A percentile compares a stretch with the other conserved stretches of the same genome.
Evolutionary conservation across 1,140 invertebrate genomes (phyloP).

Genomic region (Leptoteleia sp.): DNA sequence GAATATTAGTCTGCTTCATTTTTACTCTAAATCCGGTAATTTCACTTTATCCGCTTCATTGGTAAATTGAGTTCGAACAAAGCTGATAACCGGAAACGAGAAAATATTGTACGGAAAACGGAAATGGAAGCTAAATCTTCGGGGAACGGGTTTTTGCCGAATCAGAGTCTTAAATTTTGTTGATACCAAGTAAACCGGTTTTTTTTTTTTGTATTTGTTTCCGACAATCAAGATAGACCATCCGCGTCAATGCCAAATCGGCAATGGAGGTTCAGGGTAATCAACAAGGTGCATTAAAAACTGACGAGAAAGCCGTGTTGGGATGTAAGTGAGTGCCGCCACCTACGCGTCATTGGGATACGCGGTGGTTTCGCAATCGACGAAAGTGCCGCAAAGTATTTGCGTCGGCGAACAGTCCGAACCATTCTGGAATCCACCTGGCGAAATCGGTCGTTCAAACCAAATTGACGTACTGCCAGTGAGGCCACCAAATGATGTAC

Average conservation of each 20-base stretch:
- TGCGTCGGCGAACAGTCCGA: constrained; percentile 73
- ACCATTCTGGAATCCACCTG: constrained; percentile 64
- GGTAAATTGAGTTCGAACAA: too few relatives aligned
- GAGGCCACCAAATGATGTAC: too few relatives aligned
- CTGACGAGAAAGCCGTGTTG: background rate
- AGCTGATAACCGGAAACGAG: too few relatives aligned
- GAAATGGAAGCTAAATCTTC: constrained; percentile 12
- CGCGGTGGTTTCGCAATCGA: constrained; percentile 61
- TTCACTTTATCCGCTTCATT: too few relatives aligned
- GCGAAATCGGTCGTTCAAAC: too few relatives aligned
- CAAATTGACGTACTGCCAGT: too few relatives aligned
- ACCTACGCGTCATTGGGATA: constrained; percentile 50
- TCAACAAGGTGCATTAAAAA: background rate
- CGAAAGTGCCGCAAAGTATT: constrained; percentile 71
- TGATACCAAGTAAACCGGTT: constrained; percentile 18
- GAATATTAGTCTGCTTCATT: too few relatives aligned
- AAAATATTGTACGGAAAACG: constrained; percentile 4
- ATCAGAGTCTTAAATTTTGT: constrained; percentile 1
- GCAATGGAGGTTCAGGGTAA: background rate
- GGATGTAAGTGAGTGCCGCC: constrained; percentile 5
- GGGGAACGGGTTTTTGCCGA: constrained; percentile 7
- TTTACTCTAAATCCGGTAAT: too few relatives aligned
- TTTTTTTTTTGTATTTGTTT: too few relatives aligned
- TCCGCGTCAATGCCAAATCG: too few relatives aligned
- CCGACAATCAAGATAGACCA: too few relatives aligned